These are phyloP conservation scores for Anoplophora glabripennis DNA, from an alignment of 1,140 invertebrate genomes.

Conservation along the genomic window DNA sequence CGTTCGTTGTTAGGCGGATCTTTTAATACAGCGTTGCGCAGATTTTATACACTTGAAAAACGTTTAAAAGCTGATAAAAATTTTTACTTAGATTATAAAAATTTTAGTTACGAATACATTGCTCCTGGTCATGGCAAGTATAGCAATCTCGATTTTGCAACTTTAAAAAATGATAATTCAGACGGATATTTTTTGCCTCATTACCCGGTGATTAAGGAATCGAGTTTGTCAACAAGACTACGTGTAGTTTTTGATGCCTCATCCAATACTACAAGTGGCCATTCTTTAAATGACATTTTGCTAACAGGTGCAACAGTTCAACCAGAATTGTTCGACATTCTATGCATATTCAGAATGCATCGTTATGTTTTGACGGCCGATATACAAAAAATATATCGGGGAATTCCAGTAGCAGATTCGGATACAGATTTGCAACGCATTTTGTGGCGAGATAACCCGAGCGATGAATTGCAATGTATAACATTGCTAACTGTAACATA, in stretches of 20 bases:
- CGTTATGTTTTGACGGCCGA: constrained; percentile 38
- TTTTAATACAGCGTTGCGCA: not conserved
- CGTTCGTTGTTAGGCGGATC: no score
- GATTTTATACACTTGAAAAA: not conserved
- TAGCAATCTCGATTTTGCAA: not conserved
- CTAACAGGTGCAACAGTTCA: constrained; percentile 34
- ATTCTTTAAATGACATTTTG: constrained; percentile 33
- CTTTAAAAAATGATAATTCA: no score
- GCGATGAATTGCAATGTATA: constrained; percentile 31
- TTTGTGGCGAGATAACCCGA: constrained; percentile 38
- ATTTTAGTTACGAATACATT: constrained; percentile 4
- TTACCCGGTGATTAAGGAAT: constrained; percentile 34
- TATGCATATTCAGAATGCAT: constrained; percentile 26
- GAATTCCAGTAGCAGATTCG: constrained; percentile 40
- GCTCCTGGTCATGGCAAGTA: not conserved
- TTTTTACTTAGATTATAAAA: not conserved
- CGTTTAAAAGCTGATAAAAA: not conserved
- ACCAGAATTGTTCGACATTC: constrained; percentile 32
- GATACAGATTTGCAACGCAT: constrained; percentile 45
- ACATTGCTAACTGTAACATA: constrained; percentile 43
- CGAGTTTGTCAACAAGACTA: constrained; percentile 1
- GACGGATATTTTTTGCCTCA: constrained; percentile 29
- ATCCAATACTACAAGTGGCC: constrained; percentile 13
- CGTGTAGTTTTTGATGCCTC: constrained; percentile 30
- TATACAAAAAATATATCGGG: constrained; percentile 51